Evolutionary conservation across 2,888 invertebrate genomes (phyloP).

Genomic region (Neoaliturus tenellus): DNA sequence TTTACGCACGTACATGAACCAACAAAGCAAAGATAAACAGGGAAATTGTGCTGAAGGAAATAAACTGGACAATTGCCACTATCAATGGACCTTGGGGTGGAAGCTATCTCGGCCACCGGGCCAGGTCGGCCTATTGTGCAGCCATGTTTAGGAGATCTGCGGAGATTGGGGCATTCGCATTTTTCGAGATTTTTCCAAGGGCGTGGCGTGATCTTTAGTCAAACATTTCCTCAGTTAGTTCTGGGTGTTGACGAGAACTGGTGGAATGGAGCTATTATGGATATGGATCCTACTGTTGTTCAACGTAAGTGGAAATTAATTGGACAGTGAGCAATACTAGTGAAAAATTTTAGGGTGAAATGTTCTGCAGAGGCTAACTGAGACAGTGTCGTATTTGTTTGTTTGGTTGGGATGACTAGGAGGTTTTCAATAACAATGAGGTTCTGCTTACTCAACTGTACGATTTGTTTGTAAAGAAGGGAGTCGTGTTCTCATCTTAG

Average conservation of each 20-base stretch:
- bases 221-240: neutral
- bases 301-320: neutral
- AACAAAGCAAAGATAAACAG: neutral
- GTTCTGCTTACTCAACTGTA: neutral
- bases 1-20: no score
- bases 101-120: neutral
- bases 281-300: conserved; percentile 3
- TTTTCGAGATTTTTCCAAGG: neutral
- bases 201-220: neutral
- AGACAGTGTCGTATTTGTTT: conserved; percentile 6
- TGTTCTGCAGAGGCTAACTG: neutral
- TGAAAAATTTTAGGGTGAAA: neutral
- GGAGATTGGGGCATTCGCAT: neutral
- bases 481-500: no score
- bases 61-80: neutral
- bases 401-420: neutral
- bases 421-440: neutral
- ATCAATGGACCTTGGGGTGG: neutral
- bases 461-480: neutral
- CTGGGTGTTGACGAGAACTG: neutral
- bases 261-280: neutral
- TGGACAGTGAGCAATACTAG: neutral
- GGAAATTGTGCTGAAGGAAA: neutral
- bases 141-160: neutral
- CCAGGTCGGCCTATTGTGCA: neutral